A percentile compares a stretch with the other conserved stretches of the same genome.
phyloP scores from a whole-genome alignment of 2,113 vertebrate genomes.

The Myanophis thanlyinensis region DNA sequence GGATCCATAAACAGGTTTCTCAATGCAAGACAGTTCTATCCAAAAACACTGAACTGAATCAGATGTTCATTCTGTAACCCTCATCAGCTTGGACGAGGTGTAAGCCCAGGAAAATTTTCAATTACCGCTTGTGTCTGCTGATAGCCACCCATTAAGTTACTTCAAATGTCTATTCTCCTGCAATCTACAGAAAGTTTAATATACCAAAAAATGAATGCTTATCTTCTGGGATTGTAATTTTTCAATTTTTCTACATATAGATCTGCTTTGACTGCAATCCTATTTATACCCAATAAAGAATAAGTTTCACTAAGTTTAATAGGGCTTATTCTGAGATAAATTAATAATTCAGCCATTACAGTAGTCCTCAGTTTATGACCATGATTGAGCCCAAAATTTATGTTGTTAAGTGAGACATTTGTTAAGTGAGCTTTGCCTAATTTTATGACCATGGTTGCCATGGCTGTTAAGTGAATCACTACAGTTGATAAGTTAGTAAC shows the following conservation, averaged over 20 bases:
- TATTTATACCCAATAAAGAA: background rate
- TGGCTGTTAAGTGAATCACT: too few relatives aligned
- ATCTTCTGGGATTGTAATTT: background rate
- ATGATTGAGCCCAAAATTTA: too few relatives aligned
- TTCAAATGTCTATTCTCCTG: background rate
- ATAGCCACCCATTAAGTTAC: background rate
- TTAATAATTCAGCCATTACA: background rate
- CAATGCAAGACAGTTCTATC: background rate
- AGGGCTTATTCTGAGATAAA: background rate
- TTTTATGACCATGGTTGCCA: too few relatives aligned
- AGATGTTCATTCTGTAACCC: background rate
- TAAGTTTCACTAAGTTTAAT: background rate
- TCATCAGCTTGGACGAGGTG: too few relatives aligned
- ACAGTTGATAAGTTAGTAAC: too few relatives aligned
- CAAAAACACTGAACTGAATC: background rate
- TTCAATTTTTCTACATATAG: background rate
- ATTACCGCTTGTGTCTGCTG: background rate
- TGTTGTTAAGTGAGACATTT: too few relatives aligned
- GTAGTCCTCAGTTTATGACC: too few relatives aligned
- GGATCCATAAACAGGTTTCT: background rate
- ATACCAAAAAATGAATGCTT: background rate
- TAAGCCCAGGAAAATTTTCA: background rate
- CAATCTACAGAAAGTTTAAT: background rate
- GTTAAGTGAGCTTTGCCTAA: too few relatives aligned
- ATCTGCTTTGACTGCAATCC: background rate